phyloP scores from a whole-genome alignment of 2,888 invertebrate genomes.

The Caenorhabditis sulstoni region DNA sequence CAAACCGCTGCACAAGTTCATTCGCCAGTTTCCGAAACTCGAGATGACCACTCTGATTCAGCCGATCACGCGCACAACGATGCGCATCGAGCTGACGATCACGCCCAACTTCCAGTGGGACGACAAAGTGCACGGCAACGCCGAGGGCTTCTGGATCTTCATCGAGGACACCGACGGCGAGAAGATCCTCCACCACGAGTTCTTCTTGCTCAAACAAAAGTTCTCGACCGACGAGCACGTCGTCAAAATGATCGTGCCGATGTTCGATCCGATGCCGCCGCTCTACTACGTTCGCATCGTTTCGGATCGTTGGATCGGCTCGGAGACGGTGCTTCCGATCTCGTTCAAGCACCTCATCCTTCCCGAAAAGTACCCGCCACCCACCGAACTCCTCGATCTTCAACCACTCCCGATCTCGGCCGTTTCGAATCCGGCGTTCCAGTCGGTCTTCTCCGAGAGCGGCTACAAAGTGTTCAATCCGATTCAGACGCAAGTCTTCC shows the following conservation, averaged over 20 bases:
- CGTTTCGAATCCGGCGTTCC: constrained; percentile 90
- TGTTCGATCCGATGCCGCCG: constrained; percentile 97
- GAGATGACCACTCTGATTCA: constrained; percentile 97
- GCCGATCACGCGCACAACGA: constrained; percentile 91
- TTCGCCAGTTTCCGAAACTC: constrained; percentile 93
- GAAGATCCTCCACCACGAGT: constrained; percentile 92
- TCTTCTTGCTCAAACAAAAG: constrained; percentile 92
- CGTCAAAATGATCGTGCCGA: constrained; percentile 97
- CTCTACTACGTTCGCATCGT: constrained; percentile 91
- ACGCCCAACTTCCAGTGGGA: constrained; percentile 99
- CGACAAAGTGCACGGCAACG: constrained; percentile 87
- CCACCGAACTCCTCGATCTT: constrained; percentile 95
- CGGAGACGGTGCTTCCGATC: constrained; percentile 86
- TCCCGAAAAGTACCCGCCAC: constrained; percentile 97
- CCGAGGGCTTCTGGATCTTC: constrained; percentile 85
- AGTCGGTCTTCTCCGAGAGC: constrained; percentile 35
- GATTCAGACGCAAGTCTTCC: constrained; percentile 96
- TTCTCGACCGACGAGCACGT: constrained; percentile 95
- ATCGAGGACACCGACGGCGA: constrained; percentile 85
- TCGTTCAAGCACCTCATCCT: constrained; percentile 96
- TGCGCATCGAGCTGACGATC: constrained; percentile 95
- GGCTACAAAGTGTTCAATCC: constrained; percentile 85
- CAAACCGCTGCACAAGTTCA: constrained; percentile 94
- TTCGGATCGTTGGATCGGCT: constrained; percentile 83
- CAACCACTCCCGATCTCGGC: constrained; percentile 95